Conservation (phyloP, 2,797 vertebrate genomes). For the Hydrophis major region DNA sequence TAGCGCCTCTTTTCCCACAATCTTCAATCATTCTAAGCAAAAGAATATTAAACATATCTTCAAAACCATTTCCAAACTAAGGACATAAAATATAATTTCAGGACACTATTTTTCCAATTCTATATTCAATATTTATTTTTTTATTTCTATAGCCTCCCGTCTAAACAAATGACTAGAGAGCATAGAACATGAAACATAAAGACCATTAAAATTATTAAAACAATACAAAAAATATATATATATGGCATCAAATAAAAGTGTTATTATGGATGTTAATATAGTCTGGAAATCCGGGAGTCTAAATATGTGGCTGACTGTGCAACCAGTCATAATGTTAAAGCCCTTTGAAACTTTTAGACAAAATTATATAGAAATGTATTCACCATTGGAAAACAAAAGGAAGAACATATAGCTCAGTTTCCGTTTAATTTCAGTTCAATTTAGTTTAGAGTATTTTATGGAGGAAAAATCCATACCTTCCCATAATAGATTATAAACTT, state of each 20-base stretch:
- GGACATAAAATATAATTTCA: constrained; percentile 21
- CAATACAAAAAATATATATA: not conserved
- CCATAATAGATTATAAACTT: constrained; percentile 59
- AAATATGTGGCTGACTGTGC: not conserved
- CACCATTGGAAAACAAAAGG: not conserved
- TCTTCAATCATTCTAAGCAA: constrained; percentile 96
- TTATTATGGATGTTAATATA: not conserved
- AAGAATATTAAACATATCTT: constrained; percentile 63
- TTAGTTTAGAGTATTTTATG: not conserved
- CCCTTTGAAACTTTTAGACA: not conserved
- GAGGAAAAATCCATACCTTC: not conserved
- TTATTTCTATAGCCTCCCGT: not conserved
- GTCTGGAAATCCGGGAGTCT: not conserved
- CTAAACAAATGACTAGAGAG: not conserved
- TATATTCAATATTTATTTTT: not conserved
- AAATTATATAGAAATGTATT: not conserved
- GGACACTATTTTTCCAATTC: not conserved
- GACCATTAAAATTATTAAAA: not conserved
- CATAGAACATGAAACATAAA: not conserved
- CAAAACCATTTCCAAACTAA: constrained; percentile 39
- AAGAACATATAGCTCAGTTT: not conserved
- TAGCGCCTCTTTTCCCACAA: constrained; percentile 84
- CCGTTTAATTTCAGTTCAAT: not conserved
- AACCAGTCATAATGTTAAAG: not conserved
- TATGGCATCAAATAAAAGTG: not conserved